phyloP scores from a whole-genome alignment of 2,797 vertebrate genomes.

The Xenentodon cancila region DNA sequence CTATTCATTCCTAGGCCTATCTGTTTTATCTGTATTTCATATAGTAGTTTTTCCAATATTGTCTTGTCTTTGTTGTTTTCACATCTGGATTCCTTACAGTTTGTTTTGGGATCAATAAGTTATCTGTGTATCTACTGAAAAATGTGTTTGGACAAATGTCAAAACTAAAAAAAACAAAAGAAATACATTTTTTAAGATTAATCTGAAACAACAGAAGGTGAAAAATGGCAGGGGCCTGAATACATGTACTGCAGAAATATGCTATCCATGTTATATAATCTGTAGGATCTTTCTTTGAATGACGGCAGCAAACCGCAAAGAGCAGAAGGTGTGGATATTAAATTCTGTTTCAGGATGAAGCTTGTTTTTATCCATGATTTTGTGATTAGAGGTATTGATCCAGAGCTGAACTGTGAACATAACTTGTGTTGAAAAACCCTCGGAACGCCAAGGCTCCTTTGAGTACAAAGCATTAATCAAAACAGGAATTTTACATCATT shows the following conservation, averaged over 20 bases:
- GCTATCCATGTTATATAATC: not conserved
- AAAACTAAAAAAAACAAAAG: not conserved
- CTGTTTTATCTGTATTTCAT: no score
- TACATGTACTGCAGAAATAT: not conserved
- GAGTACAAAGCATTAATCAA: constrained; percentile 33
- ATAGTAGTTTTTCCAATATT: no score
- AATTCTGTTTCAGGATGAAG: constrained; percentile 8
- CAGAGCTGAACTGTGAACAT: not conserved
- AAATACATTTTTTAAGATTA: not conserved
- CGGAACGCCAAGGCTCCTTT: not conserved
- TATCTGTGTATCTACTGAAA: no score
- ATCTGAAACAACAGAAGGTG: not conserved
- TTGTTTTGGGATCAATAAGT: no score
- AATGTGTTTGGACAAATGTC: not conserved
- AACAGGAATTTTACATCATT: constrained; percentile 30
- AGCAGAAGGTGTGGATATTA: not conserved
- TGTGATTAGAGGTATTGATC: constrained; percentile 17
- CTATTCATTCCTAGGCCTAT: no score
- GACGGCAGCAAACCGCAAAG: not conserved
- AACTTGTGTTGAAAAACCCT: constrained; percentile 16
- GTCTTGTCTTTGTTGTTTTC: no score
- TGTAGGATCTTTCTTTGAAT: not conserved
- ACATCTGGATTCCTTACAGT: no score
- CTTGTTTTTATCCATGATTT: constrained; percentile 14
- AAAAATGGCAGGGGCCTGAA: not conserved